phyloP scores from a whole-genome alignment of 2,888 invertebrate species.

The Busseola fusca region DNA sequence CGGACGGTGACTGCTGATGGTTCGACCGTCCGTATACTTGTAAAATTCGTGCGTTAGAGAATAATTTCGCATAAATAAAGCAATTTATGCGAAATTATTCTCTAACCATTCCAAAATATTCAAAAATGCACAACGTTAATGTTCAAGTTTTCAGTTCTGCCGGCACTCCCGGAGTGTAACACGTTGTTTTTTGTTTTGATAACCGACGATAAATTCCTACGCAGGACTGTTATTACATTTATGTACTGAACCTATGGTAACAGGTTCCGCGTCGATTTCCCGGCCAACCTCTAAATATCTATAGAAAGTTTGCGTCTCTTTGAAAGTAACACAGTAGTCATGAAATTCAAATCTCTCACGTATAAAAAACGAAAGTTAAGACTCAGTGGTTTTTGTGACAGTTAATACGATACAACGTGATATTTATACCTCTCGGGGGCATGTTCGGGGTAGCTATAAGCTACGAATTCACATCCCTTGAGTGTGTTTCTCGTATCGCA shows the following conservation, averaged over 20 bases:
- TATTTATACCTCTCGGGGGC: slow-evolving; percentile 82
- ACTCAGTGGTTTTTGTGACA: slow-evolving; percentile 70
- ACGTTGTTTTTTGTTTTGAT: too few relatives aligned
- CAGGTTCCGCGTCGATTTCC: neutral
- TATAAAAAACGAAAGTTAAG: slow-evolving; percentile 53
- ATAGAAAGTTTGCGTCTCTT: neutral
- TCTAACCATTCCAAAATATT: too few relatives aligned
- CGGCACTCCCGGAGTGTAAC: too few relatives aligned
- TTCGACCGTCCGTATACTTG: too few relatives aligned
- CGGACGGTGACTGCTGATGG: too few relatives aligned
- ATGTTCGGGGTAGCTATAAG: slow-evolving; percentile 72
- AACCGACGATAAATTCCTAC: neutral
- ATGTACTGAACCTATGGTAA: neutral
- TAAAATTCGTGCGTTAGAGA: too few relatives aligned
- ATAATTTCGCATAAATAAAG: too few relatives aligned
- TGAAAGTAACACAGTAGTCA: neutral
- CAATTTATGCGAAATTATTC: too few relatives aligned
- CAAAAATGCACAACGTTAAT: too few relatives aligned
- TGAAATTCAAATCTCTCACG: slow-evolving; percentile 42
- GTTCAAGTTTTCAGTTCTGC: too few relatives aligned
- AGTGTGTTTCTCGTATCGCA: slow-evolving; percentile 71
- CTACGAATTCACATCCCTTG: slow-evolving; percentile 77
- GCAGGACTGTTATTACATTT: neutral
- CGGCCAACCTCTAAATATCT: neutral
- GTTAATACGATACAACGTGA: slow-evolving; percentile 70